Evolutionary conservation across 2,797 vertebrate genomes (phyloP).

Genomic region (Pampus argenteus): DNA sequence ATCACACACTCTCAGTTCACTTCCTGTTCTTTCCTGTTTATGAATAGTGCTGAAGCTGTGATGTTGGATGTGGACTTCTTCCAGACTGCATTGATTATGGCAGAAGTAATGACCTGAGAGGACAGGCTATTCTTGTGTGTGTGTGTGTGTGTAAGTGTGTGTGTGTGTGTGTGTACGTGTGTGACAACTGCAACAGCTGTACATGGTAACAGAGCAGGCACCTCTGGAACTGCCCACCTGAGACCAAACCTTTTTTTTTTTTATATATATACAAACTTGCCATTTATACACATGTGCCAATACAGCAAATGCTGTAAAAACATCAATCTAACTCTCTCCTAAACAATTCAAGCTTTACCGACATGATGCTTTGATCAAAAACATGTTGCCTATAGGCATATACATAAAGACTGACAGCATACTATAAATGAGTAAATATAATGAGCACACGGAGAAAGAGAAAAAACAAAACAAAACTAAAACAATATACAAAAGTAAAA

Average conservation of each 20-base stretch:
- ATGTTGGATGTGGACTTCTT: constrained; percentile 37
- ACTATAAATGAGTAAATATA: not conserved
- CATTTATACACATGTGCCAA: constrained; percentile 16
- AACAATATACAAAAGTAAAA: too few relatives aligned
- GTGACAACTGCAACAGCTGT: constrained; percentile 46
- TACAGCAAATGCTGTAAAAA: constrained; percentile 14
- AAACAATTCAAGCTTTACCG: not conserved
- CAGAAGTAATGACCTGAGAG: constrained; percentile 43
- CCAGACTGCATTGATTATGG: constrained; percentile 55
- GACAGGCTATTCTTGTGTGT: not conserved
- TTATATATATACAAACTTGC: too few relatives aligned
- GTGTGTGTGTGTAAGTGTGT: constrained; percentile 13
- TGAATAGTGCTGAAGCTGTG: constrained; percentile 22
- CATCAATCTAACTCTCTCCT: not conserved
- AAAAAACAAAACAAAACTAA: not conserved
- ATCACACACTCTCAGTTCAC: constrained; percentile 23
- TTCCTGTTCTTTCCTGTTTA: constrained; percentile 69
- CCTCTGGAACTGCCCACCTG: constrained; percentile 50
- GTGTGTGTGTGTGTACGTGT: constrained; percentile 18
- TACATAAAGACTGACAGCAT: not conserved
- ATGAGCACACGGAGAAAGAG: not conserved
- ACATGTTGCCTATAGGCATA: not conserved
- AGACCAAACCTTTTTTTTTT: constrained; percentile 48
- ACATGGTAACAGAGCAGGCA: constrained; percentile 27
- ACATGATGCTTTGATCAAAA: not conserved